These are phyloP conservation scores for Bombus impatiens DNA, from an alignment of 1,140 invertebrate genomes.

Conservation along the genomic window DNA sequence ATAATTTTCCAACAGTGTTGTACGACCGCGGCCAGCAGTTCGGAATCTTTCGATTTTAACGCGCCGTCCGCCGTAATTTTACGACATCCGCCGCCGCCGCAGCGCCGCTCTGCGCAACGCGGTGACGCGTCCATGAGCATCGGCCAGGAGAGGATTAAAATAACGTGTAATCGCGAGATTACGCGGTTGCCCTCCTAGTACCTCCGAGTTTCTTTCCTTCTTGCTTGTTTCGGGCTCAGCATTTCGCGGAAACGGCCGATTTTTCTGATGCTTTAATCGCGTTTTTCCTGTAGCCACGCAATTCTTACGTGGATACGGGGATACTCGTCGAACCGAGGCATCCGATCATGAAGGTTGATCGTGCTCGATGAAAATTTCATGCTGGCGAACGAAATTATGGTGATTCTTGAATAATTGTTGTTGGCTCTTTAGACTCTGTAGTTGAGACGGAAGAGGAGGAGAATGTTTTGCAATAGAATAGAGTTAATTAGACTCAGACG, in stretches of 20 bases:
- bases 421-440: background rate
- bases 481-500: background rate
- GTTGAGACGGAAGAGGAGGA: background rate
- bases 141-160: conserved; percentile 24
- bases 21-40: background rate
- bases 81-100: conserved; percentile 37
- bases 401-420: conserved; percentile 2
- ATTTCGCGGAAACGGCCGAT: conserved; percentile 17
- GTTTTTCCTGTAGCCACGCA: conserved; percentile 25
- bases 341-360: background rate
- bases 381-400: background rate
- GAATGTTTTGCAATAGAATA: background rate
- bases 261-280: conserved; percentile 19
- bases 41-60: conserved; percentile 33
- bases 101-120: background rate
- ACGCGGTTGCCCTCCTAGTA: background rate
- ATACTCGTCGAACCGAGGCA: background rate
- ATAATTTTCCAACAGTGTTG: conserved; percentile 42
- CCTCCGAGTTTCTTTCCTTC: background rate
- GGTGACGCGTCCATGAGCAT: conserved; percentile 10
- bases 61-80: conserved; percentile 34
- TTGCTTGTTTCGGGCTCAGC: background rate
- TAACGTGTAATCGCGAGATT: conserved; percentile 45
- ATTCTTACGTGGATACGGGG: background rate
- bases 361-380: conserved; percentile 13